phyloP scores from a whole-genome alignment of 2,113 vertebrate genomes.

The Oncorhynchus nerka region DNA sequence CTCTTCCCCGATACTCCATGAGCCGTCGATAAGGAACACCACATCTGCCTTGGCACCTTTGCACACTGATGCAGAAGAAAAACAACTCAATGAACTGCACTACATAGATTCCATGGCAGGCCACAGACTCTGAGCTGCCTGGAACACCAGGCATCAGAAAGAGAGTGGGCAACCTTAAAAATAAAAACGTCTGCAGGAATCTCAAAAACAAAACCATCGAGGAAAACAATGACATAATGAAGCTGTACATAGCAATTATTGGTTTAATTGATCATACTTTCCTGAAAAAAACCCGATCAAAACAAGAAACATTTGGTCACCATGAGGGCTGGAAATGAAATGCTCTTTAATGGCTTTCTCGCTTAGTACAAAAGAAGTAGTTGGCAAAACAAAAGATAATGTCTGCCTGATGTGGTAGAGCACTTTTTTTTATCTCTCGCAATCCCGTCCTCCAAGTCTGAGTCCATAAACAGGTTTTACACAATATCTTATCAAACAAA shows the following conservation, averaged over 20 bases:
- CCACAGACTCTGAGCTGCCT: background rate
- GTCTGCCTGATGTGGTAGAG: constrained; percentile 38
- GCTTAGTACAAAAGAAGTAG: constrained; percentile 15
- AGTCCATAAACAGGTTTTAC: constrained; percentile 32
- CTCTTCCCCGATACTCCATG: constrained; percentile 97
- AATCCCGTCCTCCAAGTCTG: background rate
- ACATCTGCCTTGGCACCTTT: constrained; percentile 97
- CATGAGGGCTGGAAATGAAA: constrained; percentile 45
- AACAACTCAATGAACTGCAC: constrained; percentile 15
- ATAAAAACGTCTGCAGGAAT: constrained; percentile 14
- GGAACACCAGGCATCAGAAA: constrained; percentile 16
- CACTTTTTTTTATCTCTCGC: background rate
- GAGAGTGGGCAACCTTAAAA: constrained; percentile 25
- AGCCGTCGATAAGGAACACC: constrained; percentile 96
- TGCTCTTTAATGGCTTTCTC: constrained; percentile 42
- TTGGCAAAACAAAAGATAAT: constrained; percentile 32
- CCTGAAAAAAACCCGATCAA: constrained; percentile 25
- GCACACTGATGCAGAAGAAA: constrained; percentile 77
- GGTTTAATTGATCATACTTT: constrained; percentile 41
- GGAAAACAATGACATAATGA: constrained; percentile 25
- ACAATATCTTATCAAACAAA: constrained; percentile 20
- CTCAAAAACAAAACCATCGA: constrained; percentile 35
- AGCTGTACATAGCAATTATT: constrained; percentile 32
- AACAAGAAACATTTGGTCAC: constrained; percentile 49
- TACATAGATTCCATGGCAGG: constrained; percentile 4